Base-by-base conservation (phyloP, 2,797 vertebrate genomes). In the Eulemur albifrons region DNA sequence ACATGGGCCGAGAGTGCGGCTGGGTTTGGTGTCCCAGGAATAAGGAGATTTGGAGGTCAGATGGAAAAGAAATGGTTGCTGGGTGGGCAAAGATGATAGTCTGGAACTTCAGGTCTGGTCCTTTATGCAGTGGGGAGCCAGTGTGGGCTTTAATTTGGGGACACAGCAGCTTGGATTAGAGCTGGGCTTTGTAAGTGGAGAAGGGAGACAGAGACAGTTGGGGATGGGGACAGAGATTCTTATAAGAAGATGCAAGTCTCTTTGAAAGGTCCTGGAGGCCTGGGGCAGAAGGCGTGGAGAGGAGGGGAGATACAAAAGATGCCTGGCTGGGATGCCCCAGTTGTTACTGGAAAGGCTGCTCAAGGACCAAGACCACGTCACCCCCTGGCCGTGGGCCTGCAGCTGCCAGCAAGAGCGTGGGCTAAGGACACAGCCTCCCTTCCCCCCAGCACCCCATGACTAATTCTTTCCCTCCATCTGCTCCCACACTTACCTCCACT, bases 351-450 rank as follows among this genome's bases (percentile, higher is more conserved):
- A 93, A 96, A 32, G 61, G 48, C 57, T 92, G 90, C 65, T 92
- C 76, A 76, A 61, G 82, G 45, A 77, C 72, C 72, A 86, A 76
- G 57, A 63, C 43, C 73, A 87, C 75, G 79, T 97, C 96, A 97
- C 83, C 76, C 90, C 25, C 83, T 96, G 91, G 93, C 94, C 87
- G 63, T 57, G 88, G 73, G 95, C 95, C 85, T 84, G 20, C 82
- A 89, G 86, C 96, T 96, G 94, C 96, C 96, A 97, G 73, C 9
- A 0, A 88, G 88, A 82, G 90, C 0, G 89, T 97, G 91, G 96
- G 97, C 87, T 81, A 70, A 75, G 52, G 93, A 85, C 93, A 92
- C 70, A 48, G 75, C 85, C 82, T 95, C 92, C 92, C 87, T 85
- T 35, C 85, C 45, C 76, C 65, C n/a, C 40, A 82, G 32, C 32